phyloP scores from a whole-genome alignment of 2,113 vertebrate species.

The Equus przewalskii region DNA sequence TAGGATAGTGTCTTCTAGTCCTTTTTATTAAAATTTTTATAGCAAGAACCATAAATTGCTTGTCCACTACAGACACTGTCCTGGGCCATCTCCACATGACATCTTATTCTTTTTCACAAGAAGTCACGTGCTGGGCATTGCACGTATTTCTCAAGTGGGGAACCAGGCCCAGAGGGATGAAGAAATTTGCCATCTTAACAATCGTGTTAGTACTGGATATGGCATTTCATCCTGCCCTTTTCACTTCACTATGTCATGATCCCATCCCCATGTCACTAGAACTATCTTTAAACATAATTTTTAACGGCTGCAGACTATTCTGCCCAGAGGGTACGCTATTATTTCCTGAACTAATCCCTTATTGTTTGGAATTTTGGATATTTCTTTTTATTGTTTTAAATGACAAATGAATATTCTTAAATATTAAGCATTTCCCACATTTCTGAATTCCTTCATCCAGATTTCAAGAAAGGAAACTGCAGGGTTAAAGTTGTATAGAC shows the following conservation, averaged over 20 bases:
- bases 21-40: background rate
- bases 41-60: background rate
- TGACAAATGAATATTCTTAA: constrained; percentile 36
- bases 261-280: background rate
- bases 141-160: background rate
- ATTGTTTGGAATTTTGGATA: background rate
- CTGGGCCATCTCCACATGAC: background rate
- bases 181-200: background rate
- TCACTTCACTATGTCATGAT: background rate
- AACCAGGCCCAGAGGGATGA: background rate
- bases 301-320: background rate
- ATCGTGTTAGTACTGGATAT: background rate
- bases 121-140: background rate
- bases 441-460: background rate
- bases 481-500: background rate
- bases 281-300: constrained; percentile 31
- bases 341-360: background rate
- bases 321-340: background rate
- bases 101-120: background rate
- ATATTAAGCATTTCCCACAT: constrained; percentile 3
- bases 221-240: background rate
- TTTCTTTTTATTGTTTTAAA: constrained; percentile 46
- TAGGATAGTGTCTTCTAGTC: background rate
- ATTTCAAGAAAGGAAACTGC: constrained; percentile 31
- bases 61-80: background rate